A percentile compares a stretch with the other conserved stretches of the same genome.
Evolutionary conservation across 53 echinoderm and acorn worm genomes (phyloP).

Genomic region (Mesocentrotus franciscanus): DNA sequence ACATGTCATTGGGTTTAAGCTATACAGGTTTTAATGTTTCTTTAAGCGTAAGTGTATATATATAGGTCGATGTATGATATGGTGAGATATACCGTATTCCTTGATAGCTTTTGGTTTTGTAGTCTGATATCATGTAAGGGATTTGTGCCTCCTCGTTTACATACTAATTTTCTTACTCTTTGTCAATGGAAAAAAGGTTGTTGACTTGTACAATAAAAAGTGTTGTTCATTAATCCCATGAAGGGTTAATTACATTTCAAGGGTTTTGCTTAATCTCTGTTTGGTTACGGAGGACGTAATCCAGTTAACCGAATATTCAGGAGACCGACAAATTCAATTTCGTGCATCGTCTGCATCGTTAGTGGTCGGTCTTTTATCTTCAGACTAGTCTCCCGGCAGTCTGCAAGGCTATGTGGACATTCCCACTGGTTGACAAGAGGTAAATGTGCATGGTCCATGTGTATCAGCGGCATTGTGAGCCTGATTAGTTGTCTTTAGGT

Average conservation of each 20-base stretch:
- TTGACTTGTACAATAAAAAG: not conserved
- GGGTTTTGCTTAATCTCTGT: not conserved
- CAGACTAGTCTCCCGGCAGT: too few relatives aligned
- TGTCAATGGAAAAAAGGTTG: not conserved
- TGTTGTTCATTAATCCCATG: not conserved
- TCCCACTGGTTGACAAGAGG: not conserved
- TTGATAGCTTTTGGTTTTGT: too few relatives aligned
- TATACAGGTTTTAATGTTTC: not conserved
- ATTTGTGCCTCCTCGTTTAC: not conserved
- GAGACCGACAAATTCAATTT: too few relatives aligned
- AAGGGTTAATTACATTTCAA: not conserved
- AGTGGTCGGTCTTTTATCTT: not conserved
- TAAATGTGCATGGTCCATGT: too few relatives aligned
- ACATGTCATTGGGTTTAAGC: not conserved
- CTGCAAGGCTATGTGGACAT: not conserved
- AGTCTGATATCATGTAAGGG: not conserved
- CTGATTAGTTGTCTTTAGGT: not conserved
- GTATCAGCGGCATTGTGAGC: too few relatives aligned
- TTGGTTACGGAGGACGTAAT: not conserved
- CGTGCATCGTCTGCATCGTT: too few relatives aligned
- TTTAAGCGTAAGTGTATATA: too few relatives aligned
- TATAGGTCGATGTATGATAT: too few relatives aligned
- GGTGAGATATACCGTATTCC: too few relatives aligned
- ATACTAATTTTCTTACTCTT: not conserved
- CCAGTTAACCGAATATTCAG: too few relatives aligned